These are phyloP conservation scores for Callorhinus ursinus DNA, from an alignment of 2,113 vertebrate genomes.

Conservation along the genomic window DNA sequence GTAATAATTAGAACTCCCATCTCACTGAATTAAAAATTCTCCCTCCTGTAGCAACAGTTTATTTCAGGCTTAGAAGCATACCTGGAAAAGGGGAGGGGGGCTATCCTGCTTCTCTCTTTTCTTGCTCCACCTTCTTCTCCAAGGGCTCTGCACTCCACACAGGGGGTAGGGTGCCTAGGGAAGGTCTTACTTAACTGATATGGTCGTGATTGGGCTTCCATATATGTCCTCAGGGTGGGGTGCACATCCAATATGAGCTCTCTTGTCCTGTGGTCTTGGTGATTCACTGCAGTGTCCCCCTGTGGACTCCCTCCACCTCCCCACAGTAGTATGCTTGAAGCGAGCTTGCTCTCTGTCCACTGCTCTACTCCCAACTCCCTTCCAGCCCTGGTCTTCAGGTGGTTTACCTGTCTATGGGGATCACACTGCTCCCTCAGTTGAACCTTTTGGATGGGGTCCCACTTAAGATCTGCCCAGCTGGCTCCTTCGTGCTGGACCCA, in stretches of 20 bases:
- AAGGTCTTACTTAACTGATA: background rate
- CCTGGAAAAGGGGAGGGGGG: background rate
- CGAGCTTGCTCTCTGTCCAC: background rate
- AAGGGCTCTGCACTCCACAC: background rate
- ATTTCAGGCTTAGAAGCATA: background rate
- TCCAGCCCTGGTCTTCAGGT: background rate
- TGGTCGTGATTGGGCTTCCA: background rate
- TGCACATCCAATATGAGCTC: background rate
- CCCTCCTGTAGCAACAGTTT: background rate
- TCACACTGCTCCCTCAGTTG: background rate
- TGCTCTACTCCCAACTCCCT: background rate
- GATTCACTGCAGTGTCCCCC: background rate
- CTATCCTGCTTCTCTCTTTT: background rate
- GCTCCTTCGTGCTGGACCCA: background rate
- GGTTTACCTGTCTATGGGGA: background rate
- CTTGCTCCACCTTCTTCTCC: background rate
- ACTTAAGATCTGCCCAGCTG: background rate
- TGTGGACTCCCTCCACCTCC: background rate
- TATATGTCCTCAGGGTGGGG: background rate
- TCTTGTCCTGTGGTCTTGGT: background rate
- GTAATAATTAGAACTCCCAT: background rate
- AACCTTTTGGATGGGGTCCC: background rate
- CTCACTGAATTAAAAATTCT: background rate
- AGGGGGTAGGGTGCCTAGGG: rapidly evolving
- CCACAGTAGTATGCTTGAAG: too few species aligned